Evolutionary conservation across 2,888 invertebrate genomes (phyloP).

Genomic region (Norana najaformis): DNA sequence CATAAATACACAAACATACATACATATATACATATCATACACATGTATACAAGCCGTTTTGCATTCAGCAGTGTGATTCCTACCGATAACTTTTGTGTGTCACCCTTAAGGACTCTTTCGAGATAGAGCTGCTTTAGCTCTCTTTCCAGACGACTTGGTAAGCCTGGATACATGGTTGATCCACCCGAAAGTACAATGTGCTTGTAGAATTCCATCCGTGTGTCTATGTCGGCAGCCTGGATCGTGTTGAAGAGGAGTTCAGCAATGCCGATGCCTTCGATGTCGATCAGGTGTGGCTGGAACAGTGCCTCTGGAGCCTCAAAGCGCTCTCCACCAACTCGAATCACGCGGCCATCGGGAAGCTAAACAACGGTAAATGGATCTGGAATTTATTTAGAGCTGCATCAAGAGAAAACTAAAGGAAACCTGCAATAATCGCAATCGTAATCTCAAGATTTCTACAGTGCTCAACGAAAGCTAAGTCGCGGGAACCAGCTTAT

Average conservation of each 20-base stretch:
- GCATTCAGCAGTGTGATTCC: constrained; percentile 51
- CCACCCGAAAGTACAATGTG: constrained; percentile 99
- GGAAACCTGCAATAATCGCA: too few species aligned
- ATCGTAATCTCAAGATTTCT: too few species aligned
- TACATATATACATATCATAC: background rate
- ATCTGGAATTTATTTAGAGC: background rate
- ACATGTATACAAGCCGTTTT: background rate
- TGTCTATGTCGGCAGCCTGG: constrained; percentile 67
- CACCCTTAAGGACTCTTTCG: constrained; percentile 91
- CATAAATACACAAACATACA: background rate
- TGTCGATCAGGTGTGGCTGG: constrained; percentile 96
- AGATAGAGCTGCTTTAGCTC: constrained; percentile 98
- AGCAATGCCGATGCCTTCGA: constrained; percentile 84
- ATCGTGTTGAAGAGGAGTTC: constrained; percentile 91
- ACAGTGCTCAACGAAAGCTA: too few species aligned
- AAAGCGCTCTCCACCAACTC: constrained; percentile 94
- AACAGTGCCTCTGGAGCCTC: constrained; percentile 97
- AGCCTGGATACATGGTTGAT: constrained; percentile 98
- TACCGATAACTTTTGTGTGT: constrained; percentile 84
- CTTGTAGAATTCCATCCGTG: constrained; percentile 90
- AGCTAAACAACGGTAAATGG: constrained; percentile 67
- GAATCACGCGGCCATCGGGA: constrained; percentile 92
- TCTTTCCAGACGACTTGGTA: constrained; percentile 91
- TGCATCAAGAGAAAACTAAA: background rate
- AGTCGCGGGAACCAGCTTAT: too few species aligned